phyloP scores from a whole-genome alignment of 2,797 vertebrate species.

The Eleutherodactylus coqui region DNA sequence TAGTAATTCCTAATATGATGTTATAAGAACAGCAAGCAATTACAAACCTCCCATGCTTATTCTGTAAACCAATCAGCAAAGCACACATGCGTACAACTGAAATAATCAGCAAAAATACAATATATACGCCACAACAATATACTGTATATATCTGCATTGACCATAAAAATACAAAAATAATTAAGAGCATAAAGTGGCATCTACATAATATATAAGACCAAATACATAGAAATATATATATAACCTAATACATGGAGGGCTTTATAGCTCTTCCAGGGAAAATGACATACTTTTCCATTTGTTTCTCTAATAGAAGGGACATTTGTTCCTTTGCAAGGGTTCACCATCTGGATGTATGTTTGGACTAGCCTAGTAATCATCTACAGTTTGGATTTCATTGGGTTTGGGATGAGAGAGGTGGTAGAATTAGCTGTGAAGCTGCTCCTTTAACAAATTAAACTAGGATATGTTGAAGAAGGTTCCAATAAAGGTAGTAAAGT shows the following conservation, averaged over 20 bases:
- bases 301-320: conserved; percentile 37
- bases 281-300: conserved; percentile 21
- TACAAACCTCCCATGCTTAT: too few relatives aligned
- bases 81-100: too few relatives aligned
- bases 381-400: conserved; percentile 21
- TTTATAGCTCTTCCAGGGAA: neutral
- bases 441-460: neutral
- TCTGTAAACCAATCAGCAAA: too few relatives aligned
- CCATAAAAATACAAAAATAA: neutral
- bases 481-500: neutral
- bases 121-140: too few relatives aligned
- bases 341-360: conserved; percentile 48
- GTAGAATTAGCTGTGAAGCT: conserved; percentile 15
- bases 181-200: neutral
- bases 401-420: neutral
- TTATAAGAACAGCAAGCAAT: too few relatives aligned
- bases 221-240: too few relatives aligned
- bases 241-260: neutral
- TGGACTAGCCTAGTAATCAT: conserved; percentile 17
- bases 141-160: neutral
- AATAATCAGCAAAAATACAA: too few relatives aligned
- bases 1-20: too few relatives aligned
- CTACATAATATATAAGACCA: neutral
- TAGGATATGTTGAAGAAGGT: too few relatives aligned
- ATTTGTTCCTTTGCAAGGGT: conserved; percentile 19